Percentiles rank a stretch among this genome's conserved stretches.
Conservation (phyloP, 2,113 vertebrate genomes). For the Lonchura striata region DNA sequence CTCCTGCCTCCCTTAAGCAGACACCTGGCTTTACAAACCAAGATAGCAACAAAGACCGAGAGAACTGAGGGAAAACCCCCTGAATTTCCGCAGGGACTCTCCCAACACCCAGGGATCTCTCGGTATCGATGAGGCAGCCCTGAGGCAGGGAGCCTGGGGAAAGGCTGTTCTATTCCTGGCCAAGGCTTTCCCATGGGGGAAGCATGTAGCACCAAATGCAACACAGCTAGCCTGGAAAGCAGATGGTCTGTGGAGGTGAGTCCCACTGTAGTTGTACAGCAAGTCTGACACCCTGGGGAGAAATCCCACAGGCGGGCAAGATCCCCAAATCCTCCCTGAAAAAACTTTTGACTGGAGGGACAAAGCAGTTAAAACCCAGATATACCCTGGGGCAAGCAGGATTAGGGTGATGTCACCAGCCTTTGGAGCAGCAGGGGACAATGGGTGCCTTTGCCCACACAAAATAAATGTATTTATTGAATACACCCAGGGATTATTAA, state of each 20-base stretch:
- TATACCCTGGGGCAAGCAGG: background rate
- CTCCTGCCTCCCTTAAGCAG: background rate
- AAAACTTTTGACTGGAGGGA: background rate
- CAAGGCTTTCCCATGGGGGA: background rate
- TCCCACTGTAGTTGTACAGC: background rate
- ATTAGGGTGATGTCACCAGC: background rate
- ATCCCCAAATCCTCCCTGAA: background rate
- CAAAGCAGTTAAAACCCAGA: background rate
- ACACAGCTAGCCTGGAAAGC: background rate
- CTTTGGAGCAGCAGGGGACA: rapidly evolving
- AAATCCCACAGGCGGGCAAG: background rate
- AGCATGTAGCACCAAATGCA: background rate
- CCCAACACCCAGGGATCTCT: background rate
- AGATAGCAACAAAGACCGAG: background rate
- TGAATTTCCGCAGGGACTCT: background rate
- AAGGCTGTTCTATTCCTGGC: constrained; percentile 38
- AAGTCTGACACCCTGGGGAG: background rate
- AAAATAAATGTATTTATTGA: background rate
- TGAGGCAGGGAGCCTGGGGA: background rate
- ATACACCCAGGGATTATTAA: background rate
- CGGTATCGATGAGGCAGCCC: rapidly evolving
- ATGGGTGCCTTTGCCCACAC: background rate
- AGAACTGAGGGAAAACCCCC: background rate
- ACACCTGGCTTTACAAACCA: background rate
- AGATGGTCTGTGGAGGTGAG: constrained; percentile 49